Evolutionary conservation across 2,888 invertebrate genomes (phyloP).

Genomic region (Camptogramma bilineatum): DNA sequence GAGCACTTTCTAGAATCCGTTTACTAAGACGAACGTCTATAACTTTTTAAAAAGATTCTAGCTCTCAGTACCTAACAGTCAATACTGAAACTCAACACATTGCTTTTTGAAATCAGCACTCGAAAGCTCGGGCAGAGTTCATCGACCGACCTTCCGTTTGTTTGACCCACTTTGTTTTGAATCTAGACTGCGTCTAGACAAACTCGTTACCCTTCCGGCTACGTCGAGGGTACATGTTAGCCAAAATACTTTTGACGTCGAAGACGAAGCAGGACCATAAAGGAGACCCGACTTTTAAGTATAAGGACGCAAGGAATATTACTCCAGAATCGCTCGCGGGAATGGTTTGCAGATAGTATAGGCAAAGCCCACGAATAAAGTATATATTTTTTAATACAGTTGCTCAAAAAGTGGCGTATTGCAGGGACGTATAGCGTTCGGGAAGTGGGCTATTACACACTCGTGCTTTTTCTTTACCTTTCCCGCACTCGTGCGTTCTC

Average conservation of each 20-base stretch:
- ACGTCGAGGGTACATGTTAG: background rate
- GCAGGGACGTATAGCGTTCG: no score
- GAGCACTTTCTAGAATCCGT: background rate
- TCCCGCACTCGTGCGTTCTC: no score
- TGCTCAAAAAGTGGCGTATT: no score
- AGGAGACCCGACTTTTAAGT: no score
- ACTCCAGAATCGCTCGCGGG: no score
- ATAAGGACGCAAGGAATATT: no score
- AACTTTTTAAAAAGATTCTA: background rate
- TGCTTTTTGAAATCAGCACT: slow-evolving; percentile 16
- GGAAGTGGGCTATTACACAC: no score
- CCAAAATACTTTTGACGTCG: background rate
- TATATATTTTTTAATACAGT: no score
- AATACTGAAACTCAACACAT: background rate
- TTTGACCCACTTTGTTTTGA: slow-evolving; percentile 32
- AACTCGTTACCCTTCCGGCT: slow-evolving; percentile 19
- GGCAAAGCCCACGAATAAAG: no score
- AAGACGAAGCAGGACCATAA: background rate
- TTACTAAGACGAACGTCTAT: background rate
- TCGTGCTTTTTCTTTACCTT: no score
- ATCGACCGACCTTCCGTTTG: slow-evolving; percentile 22
- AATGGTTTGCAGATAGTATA: no score
- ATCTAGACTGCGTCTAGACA: slow-evolving; percentile 31
- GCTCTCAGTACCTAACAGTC: background rate
- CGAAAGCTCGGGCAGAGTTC: slow-evolving; percentile 22